phyloP scores from a whole-genome alignment of 2,113 vertebrate genomes.

The Rattus rattus region DNA sequence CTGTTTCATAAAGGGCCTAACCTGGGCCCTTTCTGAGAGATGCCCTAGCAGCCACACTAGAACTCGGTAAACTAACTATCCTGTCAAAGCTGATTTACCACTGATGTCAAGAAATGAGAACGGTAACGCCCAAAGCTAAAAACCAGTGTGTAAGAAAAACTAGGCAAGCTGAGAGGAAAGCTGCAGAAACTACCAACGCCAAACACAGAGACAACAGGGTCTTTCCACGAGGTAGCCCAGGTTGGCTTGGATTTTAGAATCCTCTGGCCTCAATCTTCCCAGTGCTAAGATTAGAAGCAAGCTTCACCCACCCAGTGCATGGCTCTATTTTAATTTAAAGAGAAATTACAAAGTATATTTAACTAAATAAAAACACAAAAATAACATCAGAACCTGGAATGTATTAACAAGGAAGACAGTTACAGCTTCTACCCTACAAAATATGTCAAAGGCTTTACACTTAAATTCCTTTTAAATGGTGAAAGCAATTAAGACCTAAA shows the following conservation, averaged over 20 bases:
- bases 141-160: not conserved
- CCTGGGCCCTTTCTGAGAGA: slow-evolving; percentile 16
- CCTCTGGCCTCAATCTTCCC: not conserved
- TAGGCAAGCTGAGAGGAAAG: not conserved
- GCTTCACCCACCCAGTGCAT: not conserved
- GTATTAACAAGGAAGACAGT: not conserved
- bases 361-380: not conserved
- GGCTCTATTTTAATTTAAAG: not conserved
- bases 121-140: not conserved
- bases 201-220: not conserved
- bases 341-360: not conserved
- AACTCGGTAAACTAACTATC: slow-evolving; percentile 2
- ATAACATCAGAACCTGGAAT: not conserved
- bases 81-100: not conserved
- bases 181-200: not conserved
- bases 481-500: not conserved
- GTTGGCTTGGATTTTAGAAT: not conserved
- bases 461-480: not conserved
- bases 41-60: not conserved
- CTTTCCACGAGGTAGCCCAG: not conserved
- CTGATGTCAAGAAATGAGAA: slow-evolving; percentile 34
- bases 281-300: not conserved
- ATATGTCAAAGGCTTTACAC: not conserved
- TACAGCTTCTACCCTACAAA: not conserved
- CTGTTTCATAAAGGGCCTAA: not conserved